Base-by-base conservation (phyloP, 2,888 invertebrate species). In the Amblyteles armatorius region DNA sequence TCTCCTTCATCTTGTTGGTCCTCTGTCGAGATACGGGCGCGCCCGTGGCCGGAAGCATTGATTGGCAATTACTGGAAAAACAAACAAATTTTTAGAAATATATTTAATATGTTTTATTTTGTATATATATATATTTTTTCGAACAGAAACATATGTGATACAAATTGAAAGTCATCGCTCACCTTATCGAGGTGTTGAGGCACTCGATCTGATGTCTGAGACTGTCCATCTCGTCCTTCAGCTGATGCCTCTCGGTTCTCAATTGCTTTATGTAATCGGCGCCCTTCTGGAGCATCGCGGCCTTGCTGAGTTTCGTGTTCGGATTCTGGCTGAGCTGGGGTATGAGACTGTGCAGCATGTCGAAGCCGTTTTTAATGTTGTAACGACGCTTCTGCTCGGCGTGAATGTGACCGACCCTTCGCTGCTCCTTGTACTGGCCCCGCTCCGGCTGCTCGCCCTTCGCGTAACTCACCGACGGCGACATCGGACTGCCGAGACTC, bases 351-450 rank as follows among this genome's bases (percentile, higher is more conserved):
- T 99, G 98, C 87, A 99, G 95, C 94, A 97, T 97, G 94, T 99
- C 99, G 94, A 99, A 99, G 55, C 99, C 99, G 93, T 97, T 98
- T 94, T 99, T 99, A 91, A 99, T 99, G 94, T 99, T 99, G 94
- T 97, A 98, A 77, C 99, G 95, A 50, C 99, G 95, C 94, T 99
- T 99, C 94, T 99, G 99, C 93, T 99, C 99, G 0, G 99, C 98
- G 94, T 98, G 98, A 90, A 98, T 97, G 94, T 99, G 99, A 16
- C 98, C 98, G 85, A 97, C 97, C 78, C 98, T 96, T 65, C 97
- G 95, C 90, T 97, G 96, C 92, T 97, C 96, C 92, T 95, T 94
- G 83, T 94, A 94, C 71, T 93, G 93, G 88, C 95, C 92, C 87
- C 96, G 94, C 90, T 95, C 93, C 87, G 95, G 95, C 55, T 85